These are phyloP conservation scores for Falco biarmicus DNA, from an alignment of 2,797 vertebrate genomes.

Conservation along the genomic window DNA sequence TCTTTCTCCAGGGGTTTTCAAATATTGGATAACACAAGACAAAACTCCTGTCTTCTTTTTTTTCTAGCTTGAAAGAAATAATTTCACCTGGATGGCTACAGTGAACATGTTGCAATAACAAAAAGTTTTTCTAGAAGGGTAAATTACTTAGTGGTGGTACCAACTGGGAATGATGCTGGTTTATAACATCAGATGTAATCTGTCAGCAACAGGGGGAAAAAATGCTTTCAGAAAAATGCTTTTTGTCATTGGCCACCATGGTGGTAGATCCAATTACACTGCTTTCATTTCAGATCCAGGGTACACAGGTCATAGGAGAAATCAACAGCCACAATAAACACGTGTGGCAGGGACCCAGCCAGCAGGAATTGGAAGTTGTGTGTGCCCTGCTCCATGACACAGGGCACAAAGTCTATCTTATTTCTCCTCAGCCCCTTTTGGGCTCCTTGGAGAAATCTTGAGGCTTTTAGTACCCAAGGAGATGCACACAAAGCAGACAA, in stretches of 20 bases:
- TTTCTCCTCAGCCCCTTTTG: not conserved
- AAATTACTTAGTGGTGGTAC: slow-evolving; percentile 41
- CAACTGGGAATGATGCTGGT: not conserved
- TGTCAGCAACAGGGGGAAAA: slow-evolving; percentile 3
- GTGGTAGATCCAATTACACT: slow-evolving; percentile 7
- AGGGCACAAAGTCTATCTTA: not conserved
- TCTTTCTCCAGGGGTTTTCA: slow-evolving; percentile 3
- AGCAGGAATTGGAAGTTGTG: not conserved
- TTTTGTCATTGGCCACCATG: not conserved
- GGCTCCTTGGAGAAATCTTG: not conserved
- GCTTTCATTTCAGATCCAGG: slow-evolving; percentile 1
- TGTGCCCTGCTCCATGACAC: not conserved
- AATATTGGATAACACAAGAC: not conserved
- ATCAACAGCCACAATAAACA: not conserved
- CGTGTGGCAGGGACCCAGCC: not conserved
- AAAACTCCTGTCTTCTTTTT: not conserved
- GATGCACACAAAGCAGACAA: not conserved
- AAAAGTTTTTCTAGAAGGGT: slow-evolving; percentile 39
- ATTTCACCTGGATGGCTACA: slow-evolving; percentile 14
- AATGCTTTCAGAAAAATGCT: slow-evolving; percentile 30
- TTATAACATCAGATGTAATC: slow-evolving; percentile 54
- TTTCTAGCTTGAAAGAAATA: not conserved
- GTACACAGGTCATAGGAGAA: not conserved
- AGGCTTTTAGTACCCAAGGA: not conserved
- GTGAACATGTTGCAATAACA: slow-evolving; percentile 1